Evolutionary conservation across 2,113 vertebrate genomes (phyloP).

Genomic region (Apistogramma diplotaenia): DNA sequence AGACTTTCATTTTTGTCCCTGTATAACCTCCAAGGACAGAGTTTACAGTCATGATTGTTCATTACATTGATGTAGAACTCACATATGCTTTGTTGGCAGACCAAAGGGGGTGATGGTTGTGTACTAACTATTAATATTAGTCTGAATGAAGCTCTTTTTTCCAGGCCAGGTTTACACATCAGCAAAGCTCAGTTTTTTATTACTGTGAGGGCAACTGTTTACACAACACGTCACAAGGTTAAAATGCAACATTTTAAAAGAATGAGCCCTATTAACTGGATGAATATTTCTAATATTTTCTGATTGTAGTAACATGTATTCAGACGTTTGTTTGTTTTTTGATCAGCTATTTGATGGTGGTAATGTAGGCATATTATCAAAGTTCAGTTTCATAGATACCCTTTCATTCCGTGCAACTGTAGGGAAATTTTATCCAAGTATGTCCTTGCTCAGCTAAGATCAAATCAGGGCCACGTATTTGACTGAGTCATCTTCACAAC

Average conservation of each 20-base stretch:
- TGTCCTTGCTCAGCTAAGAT: neutral
- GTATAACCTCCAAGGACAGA: neutral
- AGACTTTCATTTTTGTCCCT: neutral
- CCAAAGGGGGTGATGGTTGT: conserved; percentile 6
- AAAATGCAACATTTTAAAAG: neutral
- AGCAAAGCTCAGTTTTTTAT: neutral
- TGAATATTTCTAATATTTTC: neutral
- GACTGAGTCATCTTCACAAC: neutral
- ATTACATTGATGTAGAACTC: neutral
- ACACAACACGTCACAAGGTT: neutral
- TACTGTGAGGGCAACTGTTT: neutral
- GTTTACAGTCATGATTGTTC: neutral
- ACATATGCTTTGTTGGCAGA: neutral
- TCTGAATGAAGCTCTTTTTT: neutral
- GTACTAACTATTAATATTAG: neutral
- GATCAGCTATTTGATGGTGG: neutral
- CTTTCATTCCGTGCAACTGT: neutral
- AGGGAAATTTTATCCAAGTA: neutral
- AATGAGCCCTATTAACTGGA: neutral
- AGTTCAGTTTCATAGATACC: neutral
- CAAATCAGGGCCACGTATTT: neutral
- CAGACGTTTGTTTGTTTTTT: neutral
- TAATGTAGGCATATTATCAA: neutral
- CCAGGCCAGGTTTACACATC: neutral
- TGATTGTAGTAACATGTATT: neutral